Evolutionary conservation across 1,140 invertebrate genomes (phyloP).

Genomic region (Chelonus insularis): DNA sequence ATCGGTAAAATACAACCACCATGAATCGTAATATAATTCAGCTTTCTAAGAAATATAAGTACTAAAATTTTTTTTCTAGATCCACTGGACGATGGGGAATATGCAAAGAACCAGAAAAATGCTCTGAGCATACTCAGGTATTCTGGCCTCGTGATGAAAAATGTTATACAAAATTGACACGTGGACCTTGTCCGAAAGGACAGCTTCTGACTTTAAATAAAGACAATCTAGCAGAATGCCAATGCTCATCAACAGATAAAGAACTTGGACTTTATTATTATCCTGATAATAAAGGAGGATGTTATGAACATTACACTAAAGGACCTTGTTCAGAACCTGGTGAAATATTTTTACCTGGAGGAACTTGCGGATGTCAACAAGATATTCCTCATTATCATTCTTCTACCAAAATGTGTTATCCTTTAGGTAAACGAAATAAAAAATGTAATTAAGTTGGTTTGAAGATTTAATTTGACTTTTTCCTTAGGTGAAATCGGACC

Average conservation of each 20-base stretch:
- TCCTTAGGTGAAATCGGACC: constrained; percentile 68
- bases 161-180: constrained; percentile 70
- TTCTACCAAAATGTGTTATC: constrained; percentile 70
- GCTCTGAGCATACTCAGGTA: constrained; percentile 64
- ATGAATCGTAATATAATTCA: background rate
- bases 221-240: constrained; percentile 66
- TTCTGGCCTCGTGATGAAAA: constrained; percentile 74
- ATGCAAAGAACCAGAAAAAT: constrained; percentile 67
- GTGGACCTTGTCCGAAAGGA: constrained; percentile 76
- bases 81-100: constrained; percentile 66
- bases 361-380: constrained; percentile 70
- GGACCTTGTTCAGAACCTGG: constrained; percentile 76
- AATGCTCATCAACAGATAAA: constrained; percentile 53
- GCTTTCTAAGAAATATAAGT: background rate
- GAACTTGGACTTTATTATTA: constrained; percentile 60
- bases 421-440: constrained; percentile 76
- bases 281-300: constrained; percentile 62
- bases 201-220: constrained; percentile 64
- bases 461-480: background rate
- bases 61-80: constrained; percentile 32
- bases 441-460: too few species aligned
- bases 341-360: constrained; percentile 73
- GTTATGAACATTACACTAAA: constrained; percentile 76
- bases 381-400: constrained; percentile 74
- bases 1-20: background rate